Percentiles rank a stretch among this genome's conserved stretches.
These are phyloP conservation scores for Conus ventricosus DNA, from an alignment of 1,140 invertebrate species.

Conservation along the genomic window DNA sequence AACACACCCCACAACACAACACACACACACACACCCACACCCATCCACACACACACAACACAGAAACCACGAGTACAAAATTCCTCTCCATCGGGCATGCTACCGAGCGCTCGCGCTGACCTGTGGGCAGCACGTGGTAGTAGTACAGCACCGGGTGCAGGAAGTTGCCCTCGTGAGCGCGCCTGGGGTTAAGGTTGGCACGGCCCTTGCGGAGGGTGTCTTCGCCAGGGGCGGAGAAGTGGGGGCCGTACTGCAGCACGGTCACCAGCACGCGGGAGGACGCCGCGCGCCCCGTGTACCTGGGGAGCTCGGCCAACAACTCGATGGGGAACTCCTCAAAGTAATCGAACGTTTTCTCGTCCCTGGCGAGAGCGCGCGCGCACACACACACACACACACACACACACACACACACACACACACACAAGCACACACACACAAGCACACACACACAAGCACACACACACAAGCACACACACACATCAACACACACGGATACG, in stretches of 20 bases:
- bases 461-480: neutral
- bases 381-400: no score
- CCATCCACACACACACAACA: no score
- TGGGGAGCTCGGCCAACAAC: slow-evolving; percentile 69
- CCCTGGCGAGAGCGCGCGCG: slow-evolving; percentile 42
- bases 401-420: no score
- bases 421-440: no score
- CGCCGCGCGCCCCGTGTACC: slow-evolving; percentile 62
- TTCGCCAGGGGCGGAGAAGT: slow-evolving; percentile 76
- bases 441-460: neutral
- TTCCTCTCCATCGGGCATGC: no score
- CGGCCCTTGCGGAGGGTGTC: slow-evolving; percentile 74
- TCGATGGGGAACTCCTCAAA: slow-evolving; percentile 75
- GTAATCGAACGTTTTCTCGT: slow-evolving; percentile 60
- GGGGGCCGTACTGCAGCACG: slow-evolving; percentile 75
- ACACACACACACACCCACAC: no score
- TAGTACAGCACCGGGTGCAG: slow-evolving; percentile 77
- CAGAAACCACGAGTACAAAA: no score
- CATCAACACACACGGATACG: no score
- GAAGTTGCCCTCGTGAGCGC: slow-evolving; percentile 76
- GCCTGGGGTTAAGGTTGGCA: slow-evolving; percentile 70
- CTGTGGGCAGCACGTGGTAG: slow-evolving; percentile 72
- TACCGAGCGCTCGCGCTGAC: slow-evolving; percentile 46
- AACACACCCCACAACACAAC: no score
- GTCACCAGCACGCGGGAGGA: slow-evolving; percentile 68